Conservation (phyloP, 2,113 vertebrate species). For the Thalassarche chlororhynchos region DNA sequence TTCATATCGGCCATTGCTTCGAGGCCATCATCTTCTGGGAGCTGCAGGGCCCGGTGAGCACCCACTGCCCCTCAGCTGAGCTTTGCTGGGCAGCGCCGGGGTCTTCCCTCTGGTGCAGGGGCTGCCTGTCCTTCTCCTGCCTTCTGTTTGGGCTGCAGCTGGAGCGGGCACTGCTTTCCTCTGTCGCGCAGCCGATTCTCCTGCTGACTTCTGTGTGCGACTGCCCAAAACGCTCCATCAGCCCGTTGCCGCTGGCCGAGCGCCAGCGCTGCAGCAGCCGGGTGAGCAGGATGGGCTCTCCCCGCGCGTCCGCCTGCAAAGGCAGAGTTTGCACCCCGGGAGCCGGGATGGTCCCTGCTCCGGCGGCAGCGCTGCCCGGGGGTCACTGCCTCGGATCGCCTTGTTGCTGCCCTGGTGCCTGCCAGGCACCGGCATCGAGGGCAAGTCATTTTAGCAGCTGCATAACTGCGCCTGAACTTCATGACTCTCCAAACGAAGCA, state of each 20-base stretch:
- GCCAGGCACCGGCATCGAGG: rapidly evolving
- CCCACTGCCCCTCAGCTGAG: background rate
- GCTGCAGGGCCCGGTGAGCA: background rate
- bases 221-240: background rate
- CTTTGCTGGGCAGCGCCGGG: background rate
- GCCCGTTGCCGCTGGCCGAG: background rate
- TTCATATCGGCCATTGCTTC: rapidly evolving
- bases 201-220: rapidly evolving
- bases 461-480: background rate
- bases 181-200: background rate
- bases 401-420: background rate
- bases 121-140: background rate
- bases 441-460: background rate
- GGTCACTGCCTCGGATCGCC: no score
- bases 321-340: background rate
- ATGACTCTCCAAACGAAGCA: rapidly evolving
- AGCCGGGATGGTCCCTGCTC: background rate
- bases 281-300: background rate
- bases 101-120: background rate
- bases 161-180: background rate
- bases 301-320: rapidly evolving
- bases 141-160: background rate
- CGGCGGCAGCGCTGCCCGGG: rapidly evolving
- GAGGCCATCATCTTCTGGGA: background rate
- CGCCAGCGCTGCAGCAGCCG: background rate